phyloP scores from a whole-genome alignment of 2,113 vertebrate genomes.

The Esox niger region DNA sequence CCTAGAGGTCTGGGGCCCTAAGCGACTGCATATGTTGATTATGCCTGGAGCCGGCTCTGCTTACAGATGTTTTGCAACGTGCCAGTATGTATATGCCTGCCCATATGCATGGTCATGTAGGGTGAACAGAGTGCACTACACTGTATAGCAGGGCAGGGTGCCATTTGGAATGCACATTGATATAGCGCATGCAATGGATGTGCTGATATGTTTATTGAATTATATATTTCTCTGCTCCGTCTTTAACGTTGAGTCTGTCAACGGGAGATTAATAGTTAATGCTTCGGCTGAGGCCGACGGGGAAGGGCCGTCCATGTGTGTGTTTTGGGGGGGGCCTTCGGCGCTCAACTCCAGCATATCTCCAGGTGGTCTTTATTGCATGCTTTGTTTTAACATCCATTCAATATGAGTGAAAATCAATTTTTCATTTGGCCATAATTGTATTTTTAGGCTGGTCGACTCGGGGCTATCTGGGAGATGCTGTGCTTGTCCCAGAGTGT shows the following conservation, averaged over 20 bases:
- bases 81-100: too few species aligned
- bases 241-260: conserved; percentile 57
- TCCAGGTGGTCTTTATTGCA: conserved; percentile 65
- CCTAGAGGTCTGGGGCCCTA: too few species aligned
- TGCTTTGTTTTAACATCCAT: conserved; percentile 73
- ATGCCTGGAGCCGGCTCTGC: too few species aligned
- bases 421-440: conserved; percentile 73
- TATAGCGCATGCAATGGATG: neutral
- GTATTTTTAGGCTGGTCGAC: conserved; percentile 59
- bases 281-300: conserved; percentile 63
- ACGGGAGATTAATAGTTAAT: conserved; percentile 56
- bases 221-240: conserved; percentile 46
- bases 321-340: neutral
- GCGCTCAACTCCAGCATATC: conserved; percentile 52
- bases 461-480: conserved; percentile 45
- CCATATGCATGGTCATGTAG: too few species aligned
- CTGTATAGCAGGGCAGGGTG: too few species aligned
- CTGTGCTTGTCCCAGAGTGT: conserved; percentile 22
- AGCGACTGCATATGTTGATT: too few species aligned
- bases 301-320: conserved; percentile 15
- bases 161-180: too few species aligned
- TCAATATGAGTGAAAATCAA: conserved; percentile 71
- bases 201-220: conserved; percentile 62
- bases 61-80: neutral
- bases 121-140: too few species aligned